These are phyloP conservation scores for Peromyscus leucopus DNA, from an alignment of 2,113 vertebrate genomes.

Conservation along the genomic window DNA sequence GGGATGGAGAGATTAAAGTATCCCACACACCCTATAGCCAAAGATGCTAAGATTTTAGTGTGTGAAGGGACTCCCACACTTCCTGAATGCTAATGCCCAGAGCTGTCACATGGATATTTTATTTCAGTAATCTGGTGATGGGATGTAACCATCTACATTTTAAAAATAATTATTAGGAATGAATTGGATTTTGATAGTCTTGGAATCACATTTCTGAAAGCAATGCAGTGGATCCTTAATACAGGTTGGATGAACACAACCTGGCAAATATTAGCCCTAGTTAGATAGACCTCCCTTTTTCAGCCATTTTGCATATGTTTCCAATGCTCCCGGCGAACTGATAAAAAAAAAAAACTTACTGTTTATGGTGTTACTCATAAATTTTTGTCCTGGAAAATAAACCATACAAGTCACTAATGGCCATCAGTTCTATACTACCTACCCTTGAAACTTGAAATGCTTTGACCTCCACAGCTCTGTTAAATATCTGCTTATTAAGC, in stretches of 20 bases:
- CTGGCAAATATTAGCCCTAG: neutral
- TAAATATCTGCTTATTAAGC: neutral
- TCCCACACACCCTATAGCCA: neutral
- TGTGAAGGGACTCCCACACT: neutral
- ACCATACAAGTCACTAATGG: neutral
- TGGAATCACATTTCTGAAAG: neutral
- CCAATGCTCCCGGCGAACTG: neutral
- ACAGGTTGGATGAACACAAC: neutral
- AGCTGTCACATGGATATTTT: neutral
- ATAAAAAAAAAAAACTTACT: constrained; percentile 17
- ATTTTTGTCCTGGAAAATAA: constrained; percentile 1
- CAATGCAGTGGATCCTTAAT: neutral
- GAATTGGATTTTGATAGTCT: neutral
- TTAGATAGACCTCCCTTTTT: neutral
- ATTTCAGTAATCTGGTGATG: neutral
- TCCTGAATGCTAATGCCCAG: neutral
- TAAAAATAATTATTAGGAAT: neutral
- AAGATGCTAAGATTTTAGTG: neutral
- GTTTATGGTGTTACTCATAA: neutral
- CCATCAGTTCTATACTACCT: neutral
- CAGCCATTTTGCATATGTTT: neutral
- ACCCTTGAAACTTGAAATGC: neutral
- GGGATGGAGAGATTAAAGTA: neutral
- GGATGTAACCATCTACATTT: neutral
- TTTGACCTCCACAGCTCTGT: neutral